phyloP scores from a whole-genome alignment of 2,888 invertebrate species.

The Philhelius pedissequus region DNA sequence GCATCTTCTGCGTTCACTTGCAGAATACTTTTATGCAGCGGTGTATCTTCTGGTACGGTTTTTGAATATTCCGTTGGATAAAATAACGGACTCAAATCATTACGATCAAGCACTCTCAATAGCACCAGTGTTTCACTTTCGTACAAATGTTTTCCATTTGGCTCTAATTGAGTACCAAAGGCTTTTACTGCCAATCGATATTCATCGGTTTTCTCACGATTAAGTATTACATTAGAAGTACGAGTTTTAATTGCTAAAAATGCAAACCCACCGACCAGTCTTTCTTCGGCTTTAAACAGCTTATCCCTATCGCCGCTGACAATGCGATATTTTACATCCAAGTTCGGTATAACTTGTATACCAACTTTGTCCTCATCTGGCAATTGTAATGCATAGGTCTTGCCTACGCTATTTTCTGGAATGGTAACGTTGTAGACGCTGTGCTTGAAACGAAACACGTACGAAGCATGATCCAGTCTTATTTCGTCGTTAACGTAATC shows the following conservation, averaged over 20 bases:
- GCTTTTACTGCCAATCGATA: slow-evolving; percentile 90
- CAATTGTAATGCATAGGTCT: slow-evolving; percentile 88
- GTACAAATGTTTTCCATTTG: slow-evolving; percentile 81
- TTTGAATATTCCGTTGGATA: slow-evolving; percentile 93
- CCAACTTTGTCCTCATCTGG: slow-evolving; percentile 90
- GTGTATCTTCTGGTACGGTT: slow-evolving; percentile 92
- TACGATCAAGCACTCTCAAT: slow-evolving; percentile 89
- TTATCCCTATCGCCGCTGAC: slow-evolving; percentile 92
- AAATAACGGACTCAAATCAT: slow-evolving; percentile 96
- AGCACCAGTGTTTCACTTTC: slow-evolving; percentile 87
- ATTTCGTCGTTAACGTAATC: slow-evolving; percentile 10
- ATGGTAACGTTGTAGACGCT: slow-evolving; percentile 92
- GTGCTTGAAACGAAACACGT: slow-evolving; percentile 84
- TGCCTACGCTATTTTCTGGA: slow-evolving; percentile 94
- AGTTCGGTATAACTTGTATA: slow-evolving; percentile 81
- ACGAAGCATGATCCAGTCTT: slow-evolving; percentile 59
- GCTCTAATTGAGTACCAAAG: slow-evolving; percentile 81
- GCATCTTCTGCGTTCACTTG: slow-evolving; percentile 95
- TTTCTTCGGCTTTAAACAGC: slow-evolving; percentile 95
- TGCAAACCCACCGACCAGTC: slow-evolving; percentile 95
- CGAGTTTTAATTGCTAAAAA: slow-evolving; percentile 94
- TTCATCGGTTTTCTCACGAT: slow-evolving; percentile 92
- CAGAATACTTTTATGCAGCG: slow-evolving; percentile 89
- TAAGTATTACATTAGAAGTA: slow-evolving; percentile 92
- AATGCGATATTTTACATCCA: slow-evolving; percentile 90